Percentiles rank a stretch among this genome's conserved stretches.
phyloP scores from a whole-genome alignment of 2,797 vertebrate species.

The Xyrichtys novacula region DNA sequence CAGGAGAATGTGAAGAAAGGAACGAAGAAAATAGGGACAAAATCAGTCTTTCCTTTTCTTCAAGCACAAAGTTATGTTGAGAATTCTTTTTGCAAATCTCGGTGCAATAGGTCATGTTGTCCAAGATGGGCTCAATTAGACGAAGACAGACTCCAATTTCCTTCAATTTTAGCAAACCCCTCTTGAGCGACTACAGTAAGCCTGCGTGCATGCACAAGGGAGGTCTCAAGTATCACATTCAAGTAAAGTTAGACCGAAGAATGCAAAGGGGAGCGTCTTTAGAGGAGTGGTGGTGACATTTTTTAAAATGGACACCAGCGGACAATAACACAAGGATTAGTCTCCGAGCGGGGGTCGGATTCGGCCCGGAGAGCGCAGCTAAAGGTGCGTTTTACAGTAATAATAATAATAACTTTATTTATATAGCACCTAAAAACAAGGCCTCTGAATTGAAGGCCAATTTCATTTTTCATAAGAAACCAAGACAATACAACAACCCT shows the following conservation, averaged over 20 bases:
- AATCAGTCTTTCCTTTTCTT: neutral
- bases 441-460: no score
- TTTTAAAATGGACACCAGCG: slow-evolving; percentile 33
- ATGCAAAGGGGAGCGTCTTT: slow-evolving; percentile 42
- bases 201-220: slow-evolving; percentile 21
- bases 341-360: no score
- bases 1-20: neutral
- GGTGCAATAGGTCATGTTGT: slow-evolving; percentile 1
- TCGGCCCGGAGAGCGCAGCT: no score
- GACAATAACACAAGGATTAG: slow-evolving; percentile 44
- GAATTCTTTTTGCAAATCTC: no score
- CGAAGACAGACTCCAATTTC: slow-evolving; percentile 53
- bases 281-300: slow-evolving; percentile 26
- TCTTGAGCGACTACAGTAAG: slow-evolving; percentile 40
- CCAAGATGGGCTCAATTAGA: slow-evolving; percentile 2
- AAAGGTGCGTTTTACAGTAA: no score
- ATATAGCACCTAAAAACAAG: no score
- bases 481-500: no score
- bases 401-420: no score
- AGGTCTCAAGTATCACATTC: slow-evolving; percentile 46
- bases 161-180: slow-evolving; percentile 45
- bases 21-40: neutral
- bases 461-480: no score
- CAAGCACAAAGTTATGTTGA: neutral
- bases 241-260: slow-evolving; percentile 48